Evolutionary conservation across 2,888 invertebrate species (phyloP).

Genomic region (Caenorhabditis imperialis): DNA sequence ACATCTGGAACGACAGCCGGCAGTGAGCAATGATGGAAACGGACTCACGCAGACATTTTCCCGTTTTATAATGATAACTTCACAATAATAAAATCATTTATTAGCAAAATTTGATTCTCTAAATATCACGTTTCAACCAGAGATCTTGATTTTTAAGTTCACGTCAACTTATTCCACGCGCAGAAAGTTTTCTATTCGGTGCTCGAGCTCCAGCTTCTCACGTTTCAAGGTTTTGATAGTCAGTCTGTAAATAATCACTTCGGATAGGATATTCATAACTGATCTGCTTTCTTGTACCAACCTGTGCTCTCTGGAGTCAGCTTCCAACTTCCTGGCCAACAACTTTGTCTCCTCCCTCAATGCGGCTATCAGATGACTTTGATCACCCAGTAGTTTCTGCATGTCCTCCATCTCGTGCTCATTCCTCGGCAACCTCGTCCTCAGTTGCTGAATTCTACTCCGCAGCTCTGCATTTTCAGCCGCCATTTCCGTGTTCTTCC

Average conservation of each 20-base stretch:
- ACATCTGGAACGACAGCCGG: slow-evolving; percentile 3
- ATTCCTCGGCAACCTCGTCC: slow-evolving; percentile 9
- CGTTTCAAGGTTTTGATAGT: slow-evolving; percentile 40
- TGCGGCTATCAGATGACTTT: slow-evolving; percentile 62
- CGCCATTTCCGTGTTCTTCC: slow-evolving; percentile 13
- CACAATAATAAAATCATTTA: no score
- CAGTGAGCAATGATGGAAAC: neutral
- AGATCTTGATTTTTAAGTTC: neutral
- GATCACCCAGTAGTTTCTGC: slow-evolving; percentile 57
- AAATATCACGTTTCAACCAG: neutral
- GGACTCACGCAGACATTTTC: slow-evolving; percentile 13
- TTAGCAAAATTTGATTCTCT: no score
- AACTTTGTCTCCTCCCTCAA: slow-evolving; percentile 60
- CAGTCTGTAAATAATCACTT: slow-evolving; percentile 43
- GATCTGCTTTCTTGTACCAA: no score
- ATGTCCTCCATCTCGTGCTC: slow-evolving; percentile 52
- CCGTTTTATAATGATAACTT: no score
- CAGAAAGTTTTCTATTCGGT: slow-evolving; percentile 45
- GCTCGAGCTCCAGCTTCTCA: slow-evolving; percentile 46
- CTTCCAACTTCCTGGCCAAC: slow-evolving; percentile 56
- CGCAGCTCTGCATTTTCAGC: slow-evolving; percentile 25
- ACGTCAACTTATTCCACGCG: slow-evolving; percentile 17
- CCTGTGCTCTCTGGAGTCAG: slow-evolving; percentile 55
- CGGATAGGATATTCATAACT: no score
- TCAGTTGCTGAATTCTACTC: slow-evolving; percentile 20